Conservation (phyloP, 1,140 invertebrate genomes). For the Drosophila kanapiae region DNA sequence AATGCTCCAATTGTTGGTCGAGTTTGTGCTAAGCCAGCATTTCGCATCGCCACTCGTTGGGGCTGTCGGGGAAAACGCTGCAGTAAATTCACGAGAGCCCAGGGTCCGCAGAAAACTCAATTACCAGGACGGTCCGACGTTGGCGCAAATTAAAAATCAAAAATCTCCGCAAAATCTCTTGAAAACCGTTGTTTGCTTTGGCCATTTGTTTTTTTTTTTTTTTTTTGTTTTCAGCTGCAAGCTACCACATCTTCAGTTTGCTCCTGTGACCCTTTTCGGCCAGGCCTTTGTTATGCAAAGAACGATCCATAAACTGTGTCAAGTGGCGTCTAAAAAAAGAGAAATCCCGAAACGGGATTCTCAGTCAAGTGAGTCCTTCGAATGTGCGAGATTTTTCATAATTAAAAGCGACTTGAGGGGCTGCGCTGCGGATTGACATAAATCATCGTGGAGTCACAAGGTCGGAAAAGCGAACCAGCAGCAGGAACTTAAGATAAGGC, state of each 20-base stretch:
- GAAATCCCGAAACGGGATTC: slow-evolving; percentile 7
- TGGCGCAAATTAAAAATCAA: slow-evolving; percentile 63
- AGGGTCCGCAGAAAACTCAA: slow-evolving; percentile 55
- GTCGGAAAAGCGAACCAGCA: slow-evolving; percentile 15
- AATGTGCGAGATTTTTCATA: slow-evolving; percentile 55
- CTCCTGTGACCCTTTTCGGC: slow-evolving; percentile 12
- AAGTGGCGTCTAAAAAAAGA: slow-evolving; percentile 34
- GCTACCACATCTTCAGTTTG: not conserved
- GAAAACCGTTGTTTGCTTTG: slow-evolving; percentile 55
- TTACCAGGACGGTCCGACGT: slow-evolving; percentile 48
- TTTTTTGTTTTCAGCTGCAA: slow-evolving; percentile 2
- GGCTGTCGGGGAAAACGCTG: slow-evolving; percentile 31
- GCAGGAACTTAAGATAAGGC: slow-evolving; percentile 40
- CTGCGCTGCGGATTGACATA: slow-evolving; percentile 59
- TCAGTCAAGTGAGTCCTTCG: slow-evolving; percentile 3
- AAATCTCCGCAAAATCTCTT: slow-evolving; percentile 40
- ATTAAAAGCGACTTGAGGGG: slow-evolving; percentile 66
- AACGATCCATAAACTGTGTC: slow-evolving; percentile 66
- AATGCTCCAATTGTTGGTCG: slow-evolving; percentile 34
- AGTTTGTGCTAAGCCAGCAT: slow-evolving; percentile 42
- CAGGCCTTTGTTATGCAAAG: slow-evolving; percentile 71
- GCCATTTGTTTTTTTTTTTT: slow-evolving; percentile 42
- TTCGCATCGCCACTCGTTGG: slow-evolving; percentile 14
- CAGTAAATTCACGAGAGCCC: slow-evolving; percentile 45
- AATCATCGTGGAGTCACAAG: slow-evolving; percentile 35